Evolutionary conservation across 2,888 invertebrate genomes (phyloP).

Genomic region (Corbicula japonica): DNA sequence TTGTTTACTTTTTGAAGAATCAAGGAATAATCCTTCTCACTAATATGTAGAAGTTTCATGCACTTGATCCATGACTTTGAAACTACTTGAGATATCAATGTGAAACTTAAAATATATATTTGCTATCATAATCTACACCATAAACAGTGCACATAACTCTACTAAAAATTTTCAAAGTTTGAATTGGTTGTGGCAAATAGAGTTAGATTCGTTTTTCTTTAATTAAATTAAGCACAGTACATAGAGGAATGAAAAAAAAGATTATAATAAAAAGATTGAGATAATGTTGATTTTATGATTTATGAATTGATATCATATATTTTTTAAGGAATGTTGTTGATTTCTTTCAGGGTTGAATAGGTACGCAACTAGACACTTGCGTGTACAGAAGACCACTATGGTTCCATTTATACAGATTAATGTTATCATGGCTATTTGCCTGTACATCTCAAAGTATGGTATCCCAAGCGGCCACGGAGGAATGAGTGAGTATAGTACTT

Average conservation of each 20-base stretch:
- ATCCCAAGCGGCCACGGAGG: neutral
- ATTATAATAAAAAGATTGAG: too few species aligned
- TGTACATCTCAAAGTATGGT: neutral
- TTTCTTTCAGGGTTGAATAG: constrained; percentile 3
- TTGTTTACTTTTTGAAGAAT: neutral
- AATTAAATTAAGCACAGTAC: neutral
- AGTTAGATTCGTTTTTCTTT: neutral
- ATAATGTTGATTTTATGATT: too few species aligned
- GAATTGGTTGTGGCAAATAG: neutral
- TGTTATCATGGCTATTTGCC: neutral
- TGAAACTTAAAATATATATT: neutral
- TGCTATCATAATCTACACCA: neutral
- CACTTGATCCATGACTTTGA: neutral
- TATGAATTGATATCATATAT: neutral
- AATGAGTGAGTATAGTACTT: neutral
- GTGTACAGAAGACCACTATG: neutral
- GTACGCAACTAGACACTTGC: neutral
- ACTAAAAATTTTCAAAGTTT: neutral
- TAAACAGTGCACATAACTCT: neutral
- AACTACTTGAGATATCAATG: neutral
- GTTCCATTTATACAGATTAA: neutral
- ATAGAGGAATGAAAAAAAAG: too few species aligned
- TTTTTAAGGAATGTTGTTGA: neutral
- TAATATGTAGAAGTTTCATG: neutral
- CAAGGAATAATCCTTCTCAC: neutral